Percentiles rank a stretch among this genome's conserved stretches.
phyloP scores from a whole-genome alignment of 2,113 vertebrate species.

The Chionomys nivalis region DNA sequence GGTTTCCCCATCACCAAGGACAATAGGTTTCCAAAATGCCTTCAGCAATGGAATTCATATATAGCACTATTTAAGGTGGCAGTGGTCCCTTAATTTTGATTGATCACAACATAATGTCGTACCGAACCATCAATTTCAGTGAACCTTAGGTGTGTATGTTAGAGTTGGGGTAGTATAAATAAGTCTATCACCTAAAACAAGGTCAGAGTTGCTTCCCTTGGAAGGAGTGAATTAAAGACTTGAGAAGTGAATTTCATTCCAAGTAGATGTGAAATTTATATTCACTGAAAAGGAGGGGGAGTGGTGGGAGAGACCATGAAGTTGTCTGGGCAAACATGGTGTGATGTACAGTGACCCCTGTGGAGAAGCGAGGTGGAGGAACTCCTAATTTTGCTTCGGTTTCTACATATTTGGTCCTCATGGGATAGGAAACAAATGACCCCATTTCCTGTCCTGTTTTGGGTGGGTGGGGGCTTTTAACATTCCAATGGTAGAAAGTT shows the following conservation, averaged over 20 bases:
- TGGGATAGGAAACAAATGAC: conserved; percentile 37
- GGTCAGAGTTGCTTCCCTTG: neutral
- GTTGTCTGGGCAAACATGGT: neutral
- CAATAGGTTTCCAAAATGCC: neutral
- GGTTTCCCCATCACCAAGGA: neutral
- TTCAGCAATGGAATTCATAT: neutral
- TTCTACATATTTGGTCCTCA: conserved; percentile 36
- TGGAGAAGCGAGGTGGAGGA: neutral
- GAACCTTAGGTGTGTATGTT: neutral
- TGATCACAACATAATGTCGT: neutral
- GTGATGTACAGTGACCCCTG: neutral
- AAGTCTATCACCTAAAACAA: neutral
- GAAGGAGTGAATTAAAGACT: neutral
- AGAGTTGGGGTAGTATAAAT: neutral
- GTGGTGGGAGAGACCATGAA: neutral
- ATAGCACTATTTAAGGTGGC: neutral
- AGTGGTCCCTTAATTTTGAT: neutral
- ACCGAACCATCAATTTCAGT: neutral
- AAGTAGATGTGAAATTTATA: neutral
- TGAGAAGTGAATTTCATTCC: neutral
- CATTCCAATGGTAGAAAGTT: conserved; percentile 7
- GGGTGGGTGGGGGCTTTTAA: neutral
- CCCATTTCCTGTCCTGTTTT: conserved; percentile 39
- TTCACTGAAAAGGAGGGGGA: neutral
- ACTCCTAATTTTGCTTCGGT: conserved; percentile 9